Conservation (phyloP, 2,113 vertebrate genomes). For the Rhadina sibilatrix region DNA sequence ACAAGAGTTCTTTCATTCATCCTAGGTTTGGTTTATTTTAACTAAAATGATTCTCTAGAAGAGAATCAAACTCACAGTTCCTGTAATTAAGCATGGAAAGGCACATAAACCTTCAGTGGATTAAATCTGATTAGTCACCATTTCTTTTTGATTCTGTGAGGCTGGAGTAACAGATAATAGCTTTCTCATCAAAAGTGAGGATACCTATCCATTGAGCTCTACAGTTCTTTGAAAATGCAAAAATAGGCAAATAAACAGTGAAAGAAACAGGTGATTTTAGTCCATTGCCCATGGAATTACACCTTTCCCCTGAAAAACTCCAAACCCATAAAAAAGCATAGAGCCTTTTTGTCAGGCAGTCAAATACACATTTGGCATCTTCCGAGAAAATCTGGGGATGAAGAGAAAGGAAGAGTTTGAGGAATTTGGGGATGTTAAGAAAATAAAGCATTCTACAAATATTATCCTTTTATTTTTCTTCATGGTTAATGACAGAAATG, state of each 20-base stretch:
- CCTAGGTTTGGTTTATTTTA: not conserved
- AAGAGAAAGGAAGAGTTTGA: not conserved
- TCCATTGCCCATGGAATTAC: not conserved
- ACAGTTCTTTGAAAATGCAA: not conserved
- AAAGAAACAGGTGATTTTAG: not conserved
- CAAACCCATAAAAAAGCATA: accelerated
- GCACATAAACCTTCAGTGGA: not conserved
- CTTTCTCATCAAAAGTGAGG: not conserved
- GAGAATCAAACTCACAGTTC: not conserved
- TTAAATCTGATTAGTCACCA: not conserved
- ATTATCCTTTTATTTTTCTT: not conserved
- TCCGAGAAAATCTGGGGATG: not conserved
- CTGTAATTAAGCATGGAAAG: not conserved
- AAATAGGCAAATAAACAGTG: not conserved
- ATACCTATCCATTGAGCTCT: not conserved
- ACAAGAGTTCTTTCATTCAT: not conserved
- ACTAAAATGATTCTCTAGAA: not conserved
- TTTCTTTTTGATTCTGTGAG: not conserved
- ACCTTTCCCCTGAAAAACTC: not conserved
- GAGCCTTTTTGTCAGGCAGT: not conserved
- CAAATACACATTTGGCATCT: not conserved
- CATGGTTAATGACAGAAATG: not conserved
- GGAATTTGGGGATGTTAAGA: not conserved
- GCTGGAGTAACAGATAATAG: not conserved
- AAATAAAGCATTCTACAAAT: not conserved